Percentiles rank a stretch among this genome's conserved stretches.
phyloP scores from a whole-genome alignment of 2,888 invertebrate genomes.

The Drosophila lacicola region DNA sequence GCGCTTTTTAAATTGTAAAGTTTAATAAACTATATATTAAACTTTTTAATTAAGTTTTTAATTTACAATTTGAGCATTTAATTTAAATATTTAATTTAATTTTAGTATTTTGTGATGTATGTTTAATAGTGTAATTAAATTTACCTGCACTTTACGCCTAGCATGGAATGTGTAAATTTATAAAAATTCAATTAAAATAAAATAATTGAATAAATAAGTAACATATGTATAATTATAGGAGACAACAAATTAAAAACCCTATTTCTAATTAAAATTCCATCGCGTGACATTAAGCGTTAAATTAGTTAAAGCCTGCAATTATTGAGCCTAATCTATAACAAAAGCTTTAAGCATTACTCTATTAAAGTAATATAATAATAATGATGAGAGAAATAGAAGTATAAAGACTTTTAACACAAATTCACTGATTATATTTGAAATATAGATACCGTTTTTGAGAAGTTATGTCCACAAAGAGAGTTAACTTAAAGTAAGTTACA shows the following conservation, averaged over 20 bases:
- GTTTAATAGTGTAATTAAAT: slow-evolving; percentile 3
- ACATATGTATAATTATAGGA: slow-evolving; percentile 14
- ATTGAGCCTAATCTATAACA: slow-evolving; percentile 5
- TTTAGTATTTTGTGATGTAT: background rate
- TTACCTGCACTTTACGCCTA: slow-evolving; percentile 2
- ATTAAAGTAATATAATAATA: background rate
- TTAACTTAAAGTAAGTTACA: no score
- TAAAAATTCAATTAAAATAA: slow-evolving; percentile 62
- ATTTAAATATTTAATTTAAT: background rate
- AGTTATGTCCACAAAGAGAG: no score
- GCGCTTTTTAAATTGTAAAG: background rate
- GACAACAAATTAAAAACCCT: slow-evolving; percentile 16
- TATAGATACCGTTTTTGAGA: no score
- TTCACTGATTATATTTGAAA: no score
- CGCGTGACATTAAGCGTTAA: slow-evolving; percentile 24
- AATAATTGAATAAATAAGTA: slow-evolving; percentile 57
- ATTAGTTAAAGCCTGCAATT: slow-evolving; percentile 30
- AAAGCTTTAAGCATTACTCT: background rate
- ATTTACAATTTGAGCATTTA: background rate
- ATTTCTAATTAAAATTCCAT: slow-evolving; percentile 74
- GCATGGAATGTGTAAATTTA: slow-evolving; percentile 20
- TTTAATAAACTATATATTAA: no score
- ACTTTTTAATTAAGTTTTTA: background rate
- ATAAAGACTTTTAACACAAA: background rate
- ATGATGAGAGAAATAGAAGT: background rate